Conservation (phyloP, 2,113 vertebrate genomes). For the Phaetusa simplex region DNA sequence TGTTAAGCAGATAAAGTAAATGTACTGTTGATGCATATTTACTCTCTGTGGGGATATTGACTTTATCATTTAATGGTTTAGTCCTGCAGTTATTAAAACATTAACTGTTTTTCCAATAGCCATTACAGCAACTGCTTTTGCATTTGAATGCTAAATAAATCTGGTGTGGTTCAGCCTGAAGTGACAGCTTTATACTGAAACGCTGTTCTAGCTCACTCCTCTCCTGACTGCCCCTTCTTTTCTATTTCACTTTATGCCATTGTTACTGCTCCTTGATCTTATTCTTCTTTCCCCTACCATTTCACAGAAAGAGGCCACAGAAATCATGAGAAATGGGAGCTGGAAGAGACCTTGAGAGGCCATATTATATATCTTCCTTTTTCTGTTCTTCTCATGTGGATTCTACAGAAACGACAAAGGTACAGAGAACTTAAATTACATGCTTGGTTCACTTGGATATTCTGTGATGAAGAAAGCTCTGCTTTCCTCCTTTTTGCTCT, state of each 20-base stretch:
- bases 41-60: neutral
- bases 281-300: neutral
- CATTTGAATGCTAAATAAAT: neutral
- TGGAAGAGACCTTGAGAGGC: rapidly evolving
- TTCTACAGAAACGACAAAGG: neutral
- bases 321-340: neutral
- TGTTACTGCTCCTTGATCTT: neutral
- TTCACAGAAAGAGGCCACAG: neutral
- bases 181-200: neutral
- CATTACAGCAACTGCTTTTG: neutral
- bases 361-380: neutral
- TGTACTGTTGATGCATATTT: neutral
- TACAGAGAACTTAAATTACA: neutral
- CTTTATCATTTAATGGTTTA: neutral
- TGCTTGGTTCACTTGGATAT: neutral
- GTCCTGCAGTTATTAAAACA: slow-evolving; percentile 17
- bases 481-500: neutral
- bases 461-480: neutral
- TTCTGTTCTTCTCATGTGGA: neutral
- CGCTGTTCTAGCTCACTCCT: neutral
- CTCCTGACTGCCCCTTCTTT: neutral
- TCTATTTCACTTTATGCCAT: neutral
- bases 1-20: neutral
- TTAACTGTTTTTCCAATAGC: neutral
- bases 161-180: neutral